phyloP scores from a whole-genome alignment of 2,888 invertebrate species.

The Patella ulyssiponensis region DNA sequence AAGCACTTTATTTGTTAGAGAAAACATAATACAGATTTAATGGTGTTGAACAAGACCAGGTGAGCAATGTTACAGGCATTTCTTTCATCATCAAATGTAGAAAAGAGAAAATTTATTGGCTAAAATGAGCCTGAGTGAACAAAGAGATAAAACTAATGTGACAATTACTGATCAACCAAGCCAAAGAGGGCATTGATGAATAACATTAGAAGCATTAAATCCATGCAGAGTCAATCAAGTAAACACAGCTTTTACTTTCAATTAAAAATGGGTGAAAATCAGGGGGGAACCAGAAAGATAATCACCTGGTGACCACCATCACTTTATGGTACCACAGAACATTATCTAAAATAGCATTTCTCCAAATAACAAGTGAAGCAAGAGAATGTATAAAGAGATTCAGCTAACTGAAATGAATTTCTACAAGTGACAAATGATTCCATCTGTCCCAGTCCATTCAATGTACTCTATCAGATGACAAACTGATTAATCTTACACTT shows the following conservation, averaged over 20 bases:
- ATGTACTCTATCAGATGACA: not conserved
- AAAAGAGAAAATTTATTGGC: not conserved
- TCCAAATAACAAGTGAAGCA: not conserved
- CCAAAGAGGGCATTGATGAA: not conserved
- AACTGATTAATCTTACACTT: not conserved
- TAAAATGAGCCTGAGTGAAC: not conserved
- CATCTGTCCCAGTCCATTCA: not conserved
- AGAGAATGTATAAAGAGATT: not conserved
- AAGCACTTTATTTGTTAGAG: too few relatives aligned
- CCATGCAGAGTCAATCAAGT: not conserved
- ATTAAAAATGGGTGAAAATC: not conserved
- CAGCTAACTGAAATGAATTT: not conserved
- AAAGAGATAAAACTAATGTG: not conserved
- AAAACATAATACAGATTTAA: too few relatives aligned
- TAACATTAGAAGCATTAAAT: not conserved
- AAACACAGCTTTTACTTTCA: not conserved
- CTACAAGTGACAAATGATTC: conserved; percentile 7
- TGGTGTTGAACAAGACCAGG: too few relatives aligned
- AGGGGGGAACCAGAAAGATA: not conserved
- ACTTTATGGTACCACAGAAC: not conserved
- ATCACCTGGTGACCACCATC: not conserved
- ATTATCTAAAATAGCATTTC: too few relatives aligned
- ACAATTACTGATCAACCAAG: too few relatives aligned
- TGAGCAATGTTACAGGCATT: too few relatives aligned
- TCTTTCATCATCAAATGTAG: not conserved